These are phyloP conservation scores for Nowickia ferox DNA, from an alignment of 2,888 invertebrate genomes.

Conservation along the genomic window DNA sequence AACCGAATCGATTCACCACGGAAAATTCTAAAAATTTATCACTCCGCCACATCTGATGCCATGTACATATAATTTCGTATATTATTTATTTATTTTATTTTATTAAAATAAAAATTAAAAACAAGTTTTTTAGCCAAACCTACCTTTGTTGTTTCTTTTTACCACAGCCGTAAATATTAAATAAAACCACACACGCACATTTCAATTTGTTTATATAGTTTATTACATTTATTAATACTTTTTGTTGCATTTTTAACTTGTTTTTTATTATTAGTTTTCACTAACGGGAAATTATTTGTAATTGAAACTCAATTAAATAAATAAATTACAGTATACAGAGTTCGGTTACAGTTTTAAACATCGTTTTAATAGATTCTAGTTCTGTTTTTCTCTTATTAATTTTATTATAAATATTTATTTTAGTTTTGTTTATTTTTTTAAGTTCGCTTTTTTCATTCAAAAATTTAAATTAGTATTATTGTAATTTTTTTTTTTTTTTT, in stretches of 20 bases:
- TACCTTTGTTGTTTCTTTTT: too few relatives aligned
- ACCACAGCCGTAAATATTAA: not conserved
- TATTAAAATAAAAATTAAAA: too few relatives aligned
- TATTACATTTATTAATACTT: constrained; percentile 62
- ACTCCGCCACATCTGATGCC: too few relatives aligned
- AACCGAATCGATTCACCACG: too few relatives aligned
- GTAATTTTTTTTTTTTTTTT: constrained; percentile 1
- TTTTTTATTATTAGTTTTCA: constrained; percentile 32
- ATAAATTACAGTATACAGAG: constrained; percentile 49
- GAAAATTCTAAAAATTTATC: too few relatives aligned
- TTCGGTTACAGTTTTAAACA: constrained; percentile 46
- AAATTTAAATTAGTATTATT: constrained; percentile 4
- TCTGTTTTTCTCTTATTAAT: constrained; percentile 31
- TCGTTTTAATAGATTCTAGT: constrained; percentile 18
- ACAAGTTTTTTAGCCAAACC: too few relatives aligned
- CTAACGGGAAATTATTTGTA: constrained; percentile 35
- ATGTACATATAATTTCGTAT: too few relatives aligned
- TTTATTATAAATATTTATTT: constrained; percentile 41
- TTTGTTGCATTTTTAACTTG: not conserved
- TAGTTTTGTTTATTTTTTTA: constrained; percentile 21
- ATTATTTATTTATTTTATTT: too few relatives aligned
- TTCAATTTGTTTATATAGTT: constrained; percentile 51
- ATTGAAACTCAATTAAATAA: constrained; percentile 55
- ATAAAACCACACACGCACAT: not conserved
- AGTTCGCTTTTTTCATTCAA: constrained; percentile 9